A percentile compares a stretch with the other conserved stretches of the same genome.
phyloP scores from a whole-genome alignment of 2,888 invertebrate species.

The Campoplex capitator region DNA sequence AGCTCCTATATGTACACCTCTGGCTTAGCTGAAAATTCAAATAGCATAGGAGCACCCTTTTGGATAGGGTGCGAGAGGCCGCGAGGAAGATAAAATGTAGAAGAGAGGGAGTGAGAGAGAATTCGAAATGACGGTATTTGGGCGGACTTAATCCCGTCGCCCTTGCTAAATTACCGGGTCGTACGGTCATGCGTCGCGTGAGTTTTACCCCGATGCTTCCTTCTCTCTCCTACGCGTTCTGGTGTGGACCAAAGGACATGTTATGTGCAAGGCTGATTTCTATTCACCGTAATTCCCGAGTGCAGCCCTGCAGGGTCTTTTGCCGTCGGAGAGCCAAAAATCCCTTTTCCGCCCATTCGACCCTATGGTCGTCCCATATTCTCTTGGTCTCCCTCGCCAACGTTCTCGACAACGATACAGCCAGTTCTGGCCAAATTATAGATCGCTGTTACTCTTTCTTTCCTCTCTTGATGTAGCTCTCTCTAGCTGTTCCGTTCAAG shows the following conservation, averaged over 20 bases:
- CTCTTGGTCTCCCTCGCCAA: conserved; percentile 22
- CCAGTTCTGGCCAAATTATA: conserved; percentile 71
- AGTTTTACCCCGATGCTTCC: conserved; percentile 33
- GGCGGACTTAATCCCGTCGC: conserved; percentile 79
- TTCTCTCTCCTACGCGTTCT: conserved; percentile 11
- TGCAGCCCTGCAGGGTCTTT: conserved; percentile 70
- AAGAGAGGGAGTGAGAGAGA: conserved; percentile 33
- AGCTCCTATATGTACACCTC: not conserved
- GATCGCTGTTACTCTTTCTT: conserved; percentile 57
- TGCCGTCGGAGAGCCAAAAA: conserved; percentile 43
- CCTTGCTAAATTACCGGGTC: conserved; percentile 78
- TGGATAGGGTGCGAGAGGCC: conserved; percentile 1
- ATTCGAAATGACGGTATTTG: conserved; percentile 78
- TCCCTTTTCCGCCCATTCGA: conserved; percentile 40
- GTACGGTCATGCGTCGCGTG: conserved; percentile 69
- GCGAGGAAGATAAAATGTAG: not conserved
- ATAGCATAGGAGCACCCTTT: conserved; percentile 63
- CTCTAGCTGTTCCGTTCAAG: conserved; percentile 9
- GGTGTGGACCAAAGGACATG: conserved; percentile 3
- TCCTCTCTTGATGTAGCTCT: conserved; percentile 11
- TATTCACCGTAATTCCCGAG: conserved; percentile 80
- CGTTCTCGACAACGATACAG: conserved; percentile 58
- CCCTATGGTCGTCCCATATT: conserved; percentile 43
- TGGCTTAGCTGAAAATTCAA: conserved; percentile 54
- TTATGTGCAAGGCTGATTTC: conserved; percentile 67